A percentile compares a stretch with the other conserved stretches of the same genome.
Conservation (phyloP, 2,888 invertebrate species). For the Bellardia pandia region DNA sequence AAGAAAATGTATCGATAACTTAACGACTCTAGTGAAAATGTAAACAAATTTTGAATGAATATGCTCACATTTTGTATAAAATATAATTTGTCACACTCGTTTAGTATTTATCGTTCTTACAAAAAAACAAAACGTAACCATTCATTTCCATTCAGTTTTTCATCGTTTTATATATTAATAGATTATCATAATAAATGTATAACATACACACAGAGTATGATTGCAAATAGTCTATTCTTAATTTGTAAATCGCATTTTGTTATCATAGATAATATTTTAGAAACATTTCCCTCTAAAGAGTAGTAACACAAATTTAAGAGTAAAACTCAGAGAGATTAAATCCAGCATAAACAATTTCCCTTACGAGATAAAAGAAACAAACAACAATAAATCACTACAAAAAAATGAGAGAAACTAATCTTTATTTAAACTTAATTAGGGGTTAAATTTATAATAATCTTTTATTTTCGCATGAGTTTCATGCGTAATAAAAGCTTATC, state of each 20-base stretch:
- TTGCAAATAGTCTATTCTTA: neutral
- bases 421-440: neutral
- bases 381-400: neutral
- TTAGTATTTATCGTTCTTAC: neutral
- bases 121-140: slow-evolving; percentile 3
- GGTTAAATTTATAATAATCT: neutral
- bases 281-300: too few species aligned
- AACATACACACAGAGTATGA: neutral
- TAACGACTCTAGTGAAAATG: too few species aligned
- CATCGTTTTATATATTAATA: slow-evolving; percentile 3
- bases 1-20: too few species aligned
- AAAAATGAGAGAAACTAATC: neutral
- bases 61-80: too few species aligned
- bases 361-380: neutral
- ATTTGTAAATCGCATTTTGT: slow-evolving; percentile 6
- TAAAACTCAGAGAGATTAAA: neutral
- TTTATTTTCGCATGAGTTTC: neutral
- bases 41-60: too few species aligned
- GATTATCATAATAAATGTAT: slow-evolving; percentile 5
- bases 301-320: neutral
- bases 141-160: neutral
- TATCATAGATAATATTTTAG: neutral
- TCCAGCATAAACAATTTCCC: neutral
- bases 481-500: neutral
- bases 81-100: neutral